Conservation (phyloP, 1,140 invertebrate genomes). For the Muscidifurax raptorellus region DNA sequence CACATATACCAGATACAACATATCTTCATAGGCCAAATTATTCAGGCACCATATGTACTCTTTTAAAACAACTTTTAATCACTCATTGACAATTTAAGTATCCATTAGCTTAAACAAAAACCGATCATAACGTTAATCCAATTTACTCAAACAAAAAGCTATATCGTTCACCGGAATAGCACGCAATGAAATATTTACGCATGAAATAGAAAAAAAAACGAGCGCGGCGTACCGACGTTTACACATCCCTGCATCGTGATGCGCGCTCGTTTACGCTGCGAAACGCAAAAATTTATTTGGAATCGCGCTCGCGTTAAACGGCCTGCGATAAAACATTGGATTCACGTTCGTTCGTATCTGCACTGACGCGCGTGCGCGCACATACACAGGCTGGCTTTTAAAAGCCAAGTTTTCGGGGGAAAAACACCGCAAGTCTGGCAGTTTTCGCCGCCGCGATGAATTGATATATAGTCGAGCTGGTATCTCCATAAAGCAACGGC, state of each 20-base stretch:
- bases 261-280: not conserved
- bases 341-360: not conserved
- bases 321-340: slow-evolving; percentile 28
- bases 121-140: not conserved
- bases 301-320: slow-evolving; percentile 3
- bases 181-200: slow-evolving; percentile 5
- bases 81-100: too few species aligned
- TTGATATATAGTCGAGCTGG: not conserved
- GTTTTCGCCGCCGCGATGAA: not conserved
- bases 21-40: too few species aligned
- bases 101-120: too few species aligned
- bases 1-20: too few species aligned
- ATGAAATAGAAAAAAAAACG: not conserved
- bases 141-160: not conserved
- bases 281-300: slow-evolving; percentile 6
- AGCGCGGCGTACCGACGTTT: not conserved
- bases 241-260: not conserved
- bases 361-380: not conserved
- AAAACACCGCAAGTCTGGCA: slow-evolving; percentile 24
- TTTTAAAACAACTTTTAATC: too few species aligned
- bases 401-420: slow-evolving; percentile 31
- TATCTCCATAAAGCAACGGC: not conserved
- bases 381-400: not conserved
- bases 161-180: not conserved
- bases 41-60: too few species aligned